A percentile compares a stretch with the other conserved stretches of the same genome.
These are phyloP conservation scores for Papilio glaucus DNA, from an alignment of 1,140 invertebrate genomes.

Conservation along the genomic window DNA sequence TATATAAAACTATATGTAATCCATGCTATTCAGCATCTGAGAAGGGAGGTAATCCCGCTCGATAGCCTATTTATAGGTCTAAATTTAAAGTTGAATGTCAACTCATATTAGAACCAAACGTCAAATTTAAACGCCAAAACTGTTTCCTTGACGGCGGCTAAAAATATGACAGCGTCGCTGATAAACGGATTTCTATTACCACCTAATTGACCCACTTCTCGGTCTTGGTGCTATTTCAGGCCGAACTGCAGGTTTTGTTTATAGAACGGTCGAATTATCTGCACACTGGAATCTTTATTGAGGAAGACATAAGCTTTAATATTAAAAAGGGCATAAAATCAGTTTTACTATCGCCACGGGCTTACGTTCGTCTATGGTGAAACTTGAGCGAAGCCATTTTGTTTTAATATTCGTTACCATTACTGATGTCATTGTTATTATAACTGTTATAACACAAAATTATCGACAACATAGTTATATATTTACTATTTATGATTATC, in stretches of 20 bases:
- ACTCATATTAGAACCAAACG: slow-evolving; percentile 14
- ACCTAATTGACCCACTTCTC: slow-evolving; percentile 33
- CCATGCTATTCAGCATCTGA: no score
- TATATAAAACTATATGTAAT: no score
- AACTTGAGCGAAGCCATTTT: not conserved
- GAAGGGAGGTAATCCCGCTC: no score
- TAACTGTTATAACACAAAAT: no score
- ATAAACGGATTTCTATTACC: slow-evolving; percentile 33
- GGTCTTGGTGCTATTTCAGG: slow-evolving; percentile 21
- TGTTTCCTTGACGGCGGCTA: slow-evolving; percentile 16
- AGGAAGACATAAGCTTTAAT: slow-evolving; percentile 34
- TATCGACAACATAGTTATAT: no score
- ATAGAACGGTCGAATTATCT: slow-evolving; percentile 32
- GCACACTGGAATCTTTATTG: slow-evolving; percentile 31
- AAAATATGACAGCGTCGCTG: slow-evolving; percentile 35
- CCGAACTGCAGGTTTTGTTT: slow-evolving; percentile 28
- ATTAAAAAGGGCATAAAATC: slow-evolving; percentile 32
- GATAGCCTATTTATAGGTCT: not conserved
- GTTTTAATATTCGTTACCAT: not conserved
- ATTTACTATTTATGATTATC: no score
- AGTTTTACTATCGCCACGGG: slow-evolving; percentile 24
- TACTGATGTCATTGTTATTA: not conserved
- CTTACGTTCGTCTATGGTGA: not conserved
- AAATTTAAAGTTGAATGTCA: slow-evolving; percentile 20
- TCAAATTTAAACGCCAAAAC: not conserved